Percentiles rank a stretch among this genome's conserved stretches.
Conservation (phyloP, 2,888 invertebrate genomes). For the Plebejus argus region DNA sequence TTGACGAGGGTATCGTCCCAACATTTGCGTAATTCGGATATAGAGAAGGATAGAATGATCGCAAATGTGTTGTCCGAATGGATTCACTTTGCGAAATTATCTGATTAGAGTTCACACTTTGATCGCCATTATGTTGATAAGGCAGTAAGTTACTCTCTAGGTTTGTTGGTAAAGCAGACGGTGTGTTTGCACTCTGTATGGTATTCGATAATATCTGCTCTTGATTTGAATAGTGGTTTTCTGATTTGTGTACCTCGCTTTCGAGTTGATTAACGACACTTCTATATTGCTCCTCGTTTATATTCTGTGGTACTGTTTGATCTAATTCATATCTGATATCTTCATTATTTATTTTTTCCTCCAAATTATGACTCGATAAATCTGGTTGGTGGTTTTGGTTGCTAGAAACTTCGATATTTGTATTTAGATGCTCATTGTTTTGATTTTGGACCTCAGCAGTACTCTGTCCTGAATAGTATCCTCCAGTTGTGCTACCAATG, state of each 20-base stretch:
- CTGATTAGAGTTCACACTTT: slow-evolving; percentile 7
- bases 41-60: background rate
- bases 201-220: background rate
- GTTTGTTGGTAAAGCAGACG: background rate
- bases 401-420: background rate
- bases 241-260: background rate
- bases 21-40: background rate
- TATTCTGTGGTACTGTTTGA: background rate
- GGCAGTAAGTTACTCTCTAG: background rate
- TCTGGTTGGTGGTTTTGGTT: background rate
- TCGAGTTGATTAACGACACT: background rate
- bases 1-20: background rate
- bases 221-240: background rate
- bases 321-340: background rate
- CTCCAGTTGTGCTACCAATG: background rate
- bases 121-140: background rate
- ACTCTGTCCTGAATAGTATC: background rate
- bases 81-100: background rate
- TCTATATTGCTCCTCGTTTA: slow-evolving; percentile 14
- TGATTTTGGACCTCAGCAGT: background rate
- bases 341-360: background rate
- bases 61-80: background rate
- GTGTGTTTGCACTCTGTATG: background rate
- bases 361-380: background rate
- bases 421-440: background rate